phyloP scores from a whole-genome alignment of 2,888 invertebrate genomes.

The Hofmannophila pseudospretella region DNA sequence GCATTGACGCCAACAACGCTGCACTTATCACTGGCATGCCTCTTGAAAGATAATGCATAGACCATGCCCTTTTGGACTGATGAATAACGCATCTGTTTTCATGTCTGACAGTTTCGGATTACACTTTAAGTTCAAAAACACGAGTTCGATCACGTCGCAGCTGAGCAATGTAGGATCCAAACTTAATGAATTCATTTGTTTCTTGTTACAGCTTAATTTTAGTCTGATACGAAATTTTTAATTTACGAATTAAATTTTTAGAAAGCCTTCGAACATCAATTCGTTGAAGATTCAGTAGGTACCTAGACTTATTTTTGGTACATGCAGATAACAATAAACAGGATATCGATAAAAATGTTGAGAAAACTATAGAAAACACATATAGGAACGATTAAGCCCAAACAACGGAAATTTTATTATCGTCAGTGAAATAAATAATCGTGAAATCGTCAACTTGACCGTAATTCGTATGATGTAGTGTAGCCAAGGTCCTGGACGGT shows the following conservation, averaged over 20 bases:
- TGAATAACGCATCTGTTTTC: constrained; percentile 71
- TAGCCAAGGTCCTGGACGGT: constrained; percentile 60
- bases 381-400: constrained; percentile 10
- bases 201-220: not conserved
- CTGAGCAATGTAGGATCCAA: constrained; percentile 16
- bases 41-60: constrained; percentile 69
- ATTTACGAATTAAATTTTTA: not conserved
- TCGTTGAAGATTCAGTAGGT: too few relatives aligned
- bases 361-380: not conserved
- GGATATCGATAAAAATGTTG: not conserved
- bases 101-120: constrained; percentile 48
- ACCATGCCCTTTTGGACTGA: constrained; percentile 53
- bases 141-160: constrained; percentile 29
- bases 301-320: not conserved
- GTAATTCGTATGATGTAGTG: constrained; percentile 73
- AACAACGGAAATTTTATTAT: constrained; percentile 55
- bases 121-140: constrained; percentile 51
- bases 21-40: constrained; percentile 72
- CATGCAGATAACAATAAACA: not conserved
- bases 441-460: constrained; percentile 75
- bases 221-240: too few relatives aligned
- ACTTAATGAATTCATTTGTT: constrained; percentile 3
- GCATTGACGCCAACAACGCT: constrained; percentile 68
- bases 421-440: constrained; percentile 55
- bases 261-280: too few relatives aligned